These are phyloP conservation scores for Adineta ricciae DNA, from an alignment of 2,888 invertebrate genomes.

Conservation along the genomic window DNA sequence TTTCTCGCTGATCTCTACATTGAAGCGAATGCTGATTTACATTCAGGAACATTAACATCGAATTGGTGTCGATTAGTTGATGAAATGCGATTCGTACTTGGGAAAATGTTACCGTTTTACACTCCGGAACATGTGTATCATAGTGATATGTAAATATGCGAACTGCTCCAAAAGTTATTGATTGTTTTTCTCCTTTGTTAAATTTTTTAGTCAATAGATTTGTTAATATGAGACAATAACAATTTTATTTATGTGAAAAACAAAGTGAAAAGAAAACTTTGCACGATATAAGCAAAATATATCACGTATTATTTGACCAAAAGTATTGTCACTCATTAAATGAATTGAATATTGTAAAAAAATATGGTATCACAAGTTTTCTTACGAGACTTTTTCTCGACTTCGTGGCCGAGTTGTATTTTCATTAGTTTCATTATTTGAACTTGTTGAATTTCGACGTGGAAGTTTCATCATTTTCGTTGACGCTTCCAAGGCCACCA, in stretches of 20 bases:
- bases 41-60: neutral
- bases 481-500: neutral
- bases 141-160: neutral
- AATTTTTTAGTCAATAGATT: no score
- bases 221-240: no score
- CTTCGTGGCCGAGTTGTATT: neutral
- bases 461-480: neutral
- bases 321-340: no score
- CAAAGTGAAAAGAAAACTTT: no score
- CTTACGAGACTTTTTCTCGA: neutral
- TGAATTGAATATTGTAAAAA: no score
- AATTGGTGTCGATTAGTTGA: neutral
- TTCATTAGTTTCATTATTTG: neutral
- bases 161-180: neutral
- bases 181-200: no score
- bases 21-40: neutral
- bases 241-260: no score
- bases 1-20: neutral
- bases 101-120: neutral
- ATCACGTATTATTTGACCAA: no score
- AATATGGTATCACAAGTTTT: no score
- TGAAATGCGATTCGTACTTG: neutral
- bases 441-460: neutral
- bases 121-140: neutral
- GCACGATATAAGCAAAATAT: no score